phyloP scores from a whole-genome alignment of 2,888 invertebrate genomes.

The Nemotelus pantherinus region DNA sequence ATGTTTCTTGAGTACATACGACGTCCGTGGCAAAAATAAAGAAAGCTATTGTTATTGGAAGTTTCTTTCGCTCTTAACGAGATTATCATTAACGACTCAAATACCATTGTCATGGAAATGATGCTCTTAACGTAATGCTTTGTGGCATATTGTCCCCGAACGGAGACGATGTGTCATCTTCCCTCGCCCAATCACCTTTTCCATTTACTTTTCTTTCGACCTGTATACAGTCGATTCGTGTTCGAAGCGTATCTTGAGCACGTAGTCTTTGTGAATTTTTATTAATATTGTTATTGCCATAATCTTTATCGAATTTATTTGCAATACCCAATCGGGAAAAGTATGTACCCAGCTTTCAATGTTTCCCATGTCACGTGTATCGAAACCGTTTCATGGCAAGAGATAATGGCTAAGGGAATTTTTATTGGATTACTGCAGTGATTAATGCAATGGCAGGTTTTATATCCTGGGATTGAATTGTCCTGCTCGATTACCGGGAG shows the following conservation, averaged over 20 bases:
- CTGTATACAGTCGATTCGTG: slow-evolving; percentile 1
- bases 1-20: too few species aligned
- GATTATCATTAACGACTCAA: slow-evolving; percentile 22
- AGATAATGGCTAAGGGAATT: not conserved
- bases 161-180: not conserved
- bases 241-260: slow-evolving; percentile 16
- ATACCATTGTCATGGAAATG: slow-evolving; percentile 39
- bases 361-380: not conserved
- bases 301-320: slow-evolving; percentile 43
- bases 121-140: slow-evolving; percentile 26
- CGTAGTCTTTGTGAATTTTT: slow-evolving; percentile 44
- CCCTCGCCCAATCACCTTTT: not conserved
- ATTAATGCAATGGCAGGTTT: not conserved
- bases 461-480: too few species aligned
- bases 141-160: slow-evolving; percentile 2
- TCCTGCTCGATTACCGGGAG: too few species aligned
- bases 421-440: slow-evolving; percentile 10
- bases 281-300: slow-evolving; percentile 38
- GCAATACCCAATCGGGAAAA: slow-evolving; percentile 10
- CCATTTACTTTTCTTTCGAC: slow-evolving; percentile 8
- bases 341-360: not conserved
- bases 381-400: not conserved
- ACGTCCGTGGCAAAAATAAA: not conserved
- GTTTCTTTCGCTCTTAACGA: slow-evolving; percentile 27
- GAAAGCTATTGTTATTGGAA: slow-evolving; percentile 30